Evolutionary conservation across 2,797 vertebrate species (phyloP), one percentile per base, ranked within the genome.

Genomic region (Dipus sagitta): DNA sequence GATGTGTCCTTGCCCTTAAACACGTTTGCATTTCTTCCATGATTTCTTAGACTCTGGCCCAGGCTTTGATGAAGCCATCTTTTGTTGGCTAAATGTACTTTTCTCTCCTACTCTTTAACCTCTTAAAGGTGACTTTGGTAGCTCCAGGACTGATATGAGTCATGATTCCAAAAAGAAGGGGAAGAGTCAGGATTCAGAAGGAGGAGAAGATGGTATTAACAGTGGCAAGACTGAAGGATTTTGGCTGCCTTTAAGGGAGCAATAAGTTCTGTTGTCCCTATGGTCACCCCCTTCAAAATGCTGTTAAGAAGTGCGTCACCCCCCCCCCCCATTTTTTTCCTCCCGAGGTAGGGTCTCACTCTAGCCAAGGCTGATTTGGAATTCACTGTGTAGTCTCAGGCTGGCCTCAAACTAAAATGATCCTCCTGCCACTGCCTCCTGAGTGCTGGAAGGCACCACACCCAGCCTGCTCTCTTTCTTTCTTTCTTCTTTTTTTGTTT

Each of bases 151-250:
- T 75, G 75, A 28, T 13, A 42, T 68, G 91, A 96, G 91, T 86
- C 86, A 67, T 70, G 80, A 18, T 74, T 82, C 86, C 64, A 75
- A 67, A 93, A 82, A 88, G 86, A 72, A 93, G 86, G 80, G 70
- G 74, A 88, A 89, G 89, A 95, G 87, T 79, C 82, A 74, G 15
- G 64, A 20, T 74, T 88, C 82, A 71, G 78, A 71, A 95, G 87
- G 77, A n/a, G 72, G 68, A 81, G 34, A 81, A 28, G 47, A 24
- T 54, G 72, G 32, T n/a, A 54, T 14, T 77, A 78, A 42, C 62
- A 42, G 5, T 75, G 85, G 34, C n/a, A 20, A 77, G 64, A 34
- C 70, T 28, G 38, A 60, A 71, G 70, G 71, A 71, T 42, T 79
- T 68, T 42, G 34, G 60, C 75, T 68, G 26, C 64, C 4, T 52